Percentiles rank a stretch among this genome's conserved stretches.
Evolutionary conservation across 2,797 vertebrate species (phyloP).

Genomic region (Girardinus metallicus): DNA sequence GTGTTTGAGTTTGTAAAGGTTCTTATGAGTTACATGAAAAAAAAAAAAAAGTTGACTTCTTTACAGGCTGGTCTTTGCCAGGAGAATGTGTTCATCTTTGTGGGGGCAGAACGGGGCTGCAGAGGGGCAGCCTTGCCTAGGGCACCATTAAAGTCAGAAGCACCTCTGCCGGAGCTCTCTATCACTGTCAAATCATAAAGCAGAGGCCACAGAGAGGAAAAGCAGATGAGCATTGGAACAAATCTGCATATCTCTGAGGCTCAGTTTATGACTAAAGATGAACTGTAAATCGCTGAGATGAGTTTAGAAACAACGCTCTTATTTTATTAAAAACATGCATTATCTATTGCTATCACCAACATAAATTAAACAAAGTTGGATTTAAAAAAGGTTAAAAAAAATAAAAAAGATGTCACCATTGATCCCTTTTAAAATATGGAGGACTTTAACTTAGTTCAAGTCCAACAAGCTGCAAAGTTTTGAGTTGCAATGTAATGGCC

Average conservation of each 20-base stretch:
- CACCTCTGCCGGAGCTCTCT: not conserved
- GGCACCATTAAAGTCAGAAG: not conserved
- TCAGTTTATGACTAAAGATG: not conserved
- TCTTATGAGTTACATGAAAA: not conserved
- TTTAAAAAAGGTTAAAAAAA: slow-evolving; percentile 9
- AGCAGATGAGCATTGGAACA: slow-evolving; percentile 7
- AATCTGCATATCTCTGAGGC: slow-evolving; percentile 1
- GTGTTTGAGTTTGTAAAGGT: not conserved
- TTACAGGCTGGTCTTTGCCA: not conserved
- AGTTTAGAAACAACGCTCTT: not conserved
- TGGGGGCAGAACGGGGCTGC: not conserved
- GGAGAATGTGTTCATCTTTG: not conserved
- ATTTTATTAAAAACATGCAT: not conserved
- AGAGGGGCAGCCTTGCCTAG: not conserved
- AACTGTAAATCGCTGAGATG: not conserved
- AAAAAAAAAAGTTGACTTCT: not conserved
- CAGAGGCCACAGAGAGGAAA: not conserved
- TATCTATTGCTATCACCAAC: slow-evolving; percentile 9
- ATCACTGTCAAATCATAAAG: slow-evolving; percentile 1
- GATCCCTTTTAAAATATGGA: slow-evolving; percentile 50
- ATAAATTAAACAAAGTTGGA: slow-evolving; percentile 7
- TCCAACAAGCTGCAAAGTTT: slow-evolving; percentile 53
- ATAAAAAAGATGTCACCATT: slow-evolving; percentile 42
- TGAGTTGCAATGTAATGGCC: slow-evolving; percentile 25
- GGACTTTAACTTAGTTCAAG: not conserved